Evolutionary conservation across 2,113 vertebrate genomes (phyloP).

Genomic region (Chionis minor): DNA sequence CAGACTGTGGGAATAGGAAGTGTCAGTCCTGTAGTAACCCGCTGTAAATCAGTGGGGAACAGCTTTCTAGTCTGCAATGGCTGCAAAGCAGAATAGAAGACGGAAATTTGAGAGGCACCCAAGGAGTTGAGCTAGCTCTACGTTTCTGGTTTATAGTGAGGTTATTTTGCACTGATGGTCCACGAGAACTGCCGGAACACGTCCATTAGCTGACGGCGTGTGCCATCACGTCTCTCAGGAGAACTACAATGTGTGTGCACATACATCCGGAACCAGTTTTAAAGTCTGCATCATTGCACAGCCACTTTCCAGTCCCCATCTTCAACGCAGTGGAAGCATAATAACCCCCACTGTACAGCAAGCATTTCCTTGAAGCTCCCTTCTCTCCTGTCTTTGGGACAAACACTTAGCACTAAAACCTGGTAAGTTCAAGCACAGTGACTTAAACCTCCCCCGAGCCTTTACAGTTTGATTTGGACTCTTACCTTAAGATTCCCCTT

Average conservation of each 20-base stretch:
- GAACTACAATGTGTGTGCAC: not conserved
- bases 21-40: not conserved
- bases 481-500: slow-evolving; percentile 99
- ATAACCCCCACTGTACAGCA: not conserved
- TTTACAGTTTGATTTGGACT: slow-evolving; percentile 52
- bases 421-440: not conserved
- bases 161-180: not conserved
- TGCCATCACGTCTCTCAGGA: not conserved
- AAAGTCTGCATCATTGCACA: not conserved
- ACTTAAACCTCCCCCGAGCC: not conserved
- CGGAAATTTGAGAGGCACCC: not conserved
- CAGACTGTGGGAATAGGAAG: not conserved
- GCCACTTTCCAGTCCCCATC: not conserved
- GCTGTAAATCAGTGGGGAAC: not conserved
- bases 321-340: not conserved
- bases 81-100: not conserved
- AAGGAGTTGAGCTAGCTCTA: not conserved
- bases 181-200: not conserved
- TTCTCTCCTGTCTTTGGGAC: not conserved
- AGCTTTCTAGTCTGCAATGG: not conserved
- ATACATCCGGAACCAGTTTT: not conserved
- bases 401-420: not conserved
- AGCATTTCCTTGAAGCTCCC: not conserved
- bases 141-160: not conserved
- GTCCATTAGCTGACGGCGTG: not conserved